Base-by-base conservation (phyloP, 2,113 vertebrate genomes). In the Theropithecus gelada region DNA sequence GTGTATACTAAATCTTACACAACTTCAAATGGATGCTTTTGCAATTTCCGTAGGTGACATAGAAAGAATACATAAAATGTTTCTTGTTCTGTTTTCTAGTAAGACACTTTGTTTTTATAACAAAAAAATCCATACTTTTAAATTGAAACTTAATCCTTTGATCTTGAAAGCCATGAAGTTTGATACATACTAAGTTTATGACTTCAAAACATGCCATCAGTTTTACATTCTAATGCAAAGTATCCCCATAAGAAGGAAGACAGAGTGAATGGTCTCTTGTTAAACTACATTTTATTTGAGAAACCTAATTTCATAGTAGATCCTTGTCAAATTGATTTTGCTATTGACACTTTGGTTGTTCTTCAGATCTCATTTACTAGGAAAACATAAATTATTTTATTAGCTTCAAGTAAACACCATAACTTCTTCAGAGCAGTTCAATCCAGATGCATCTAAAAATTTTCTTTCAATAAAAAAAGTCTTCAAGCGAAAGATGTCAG, bases 191-290 rank as follows among this genome's bases (percentile, higher is more conserved):
- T 97, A 97, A 81, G 43, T 84, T 92, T 92, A 89, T 30, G 32
- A 23, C 52, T 96, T 88, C 79, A 97, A 98, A 98, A 97, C 88
- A 96, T 87, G 93, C 57, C 32, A 96, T 97, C 80, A 96, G 79
- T 96, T 96, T 98, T 98, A 88, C 90, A 97, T 97, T 98, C 79
- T 97, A 95, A 98, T 98, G 96, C 95, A 97, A 98, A 98, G 86
- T 95, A 98, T 90, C 48, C 92, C 89, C 94, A 57, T 94, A 97
- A 98, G 96, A 97, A 98, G 82, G 93, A 98, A 98, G 76, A 80
- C 38, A 93, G 89, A 93, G 96, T 70, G 96, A 97, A 97, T 96
- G 40, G 66, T 93, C 86, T 97, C 97, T 94, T 96, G 95, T 97
- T 98, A 98, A 98, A 98, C 96, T 97, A 96, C 50, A 97, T 96